Evolutionary conservation across 2,888 invertebrate species (phyloP).

Genomic region (Ichneumoninae sp.): DNA sequence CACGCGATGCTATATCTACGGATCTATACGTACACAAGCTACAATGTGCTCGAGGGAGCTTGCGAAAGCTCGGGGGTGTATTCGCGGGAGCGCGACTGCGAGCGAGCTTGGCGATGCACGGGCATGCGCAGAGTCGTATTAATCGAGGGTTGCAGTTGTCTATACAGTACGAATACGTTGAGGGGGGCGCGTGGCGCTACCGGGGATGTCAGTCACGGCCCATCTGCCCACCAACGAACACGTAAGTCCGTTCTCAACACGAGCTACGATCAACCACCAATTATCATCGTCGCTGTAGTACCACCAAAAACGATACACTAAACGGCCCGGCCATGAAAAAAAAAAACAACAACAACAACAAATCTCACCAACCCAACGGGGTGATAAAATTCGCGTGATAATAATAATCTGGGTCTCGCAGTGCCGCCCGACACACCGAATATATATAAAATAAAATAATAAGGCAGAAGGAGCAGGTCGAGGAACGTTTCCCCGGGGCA

Average conservation of each 20-base stretch:
- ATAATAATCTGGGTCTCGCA: slow-evolving; percentile 45
- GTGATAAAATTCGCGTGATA: slow-evolving; percentile 45
- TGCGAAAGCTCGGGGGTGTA: slow-evolving; percentile 66
- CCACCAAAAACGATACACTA: slow-evolving; percentile 31
- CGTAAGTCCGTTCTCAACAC: slow-evolving; percentile 79
- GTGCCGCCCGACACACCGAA: slow-evolving; percentile 46
- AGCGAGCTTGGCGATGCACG: slow-evolving; percentile 70
- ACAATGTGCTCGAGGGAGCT: slow-evolving; percentile 61
- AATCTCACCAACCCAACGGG: slow-evolving; percentile 33
- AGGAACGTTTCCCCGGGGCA: slow-evolving; percentile 53
- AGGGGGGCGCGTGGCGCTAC: slow-evolving; percentile 81
- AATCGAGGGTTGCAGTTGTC: slow-evolving; percentile 71
- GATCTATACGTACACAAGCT: slow-evolving; percentile 27
- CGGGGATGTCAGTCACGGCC: slow-evolving; percentile 84
- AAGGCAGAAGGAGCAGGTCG: slow-evolving; percentile 38
- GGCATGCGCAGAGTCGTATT: slow-evolving; percentile 77
- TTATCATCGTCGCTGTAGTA: slow-evolving; percentile 51
- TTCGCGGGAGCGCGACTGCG: slow-evolving; percentile 70
- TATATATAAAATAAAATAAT: slow-evolving; percentile 19
- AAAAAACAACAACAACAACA: slow-evolving; percentile 5
- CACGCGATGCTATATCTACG: slow-evolving; percentile 7
- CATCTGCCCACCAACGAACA: slow-evolving; percentile 83
- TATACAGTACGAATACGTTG: slow-evolving; percentile 57
- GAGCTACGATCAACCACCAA: slow-evolving; percentile 58
- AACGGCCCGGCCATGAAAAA: slow-evolving; percentile 56